Conservation (phyloP, 2,888 invertebrate genomes). For the Leptinotarsa tumamoca region DNA sequence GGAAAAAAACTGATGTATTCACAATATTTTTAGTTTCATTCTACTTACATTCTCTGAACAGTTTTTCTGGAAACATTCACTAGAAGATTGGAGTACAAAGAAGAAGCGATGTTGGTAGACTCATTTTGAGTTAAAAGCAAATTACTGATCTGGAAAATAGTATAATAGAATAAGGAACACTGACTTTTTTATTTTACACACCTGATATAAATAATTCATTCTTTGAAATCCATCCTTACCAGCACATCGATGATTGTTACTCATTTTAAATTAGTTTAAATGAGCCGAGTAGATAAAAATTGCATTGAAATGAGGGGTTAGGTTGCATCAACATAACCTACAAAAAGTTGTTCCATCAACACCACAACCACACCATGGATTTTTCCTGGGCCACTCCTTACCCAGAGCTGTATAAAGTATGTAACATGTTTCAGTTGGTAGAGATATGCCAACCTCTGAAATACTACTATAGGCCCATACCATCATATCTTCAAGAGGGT, state of each 20-base stretch:
- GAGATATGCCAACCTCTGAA: constrained; percentile 67
- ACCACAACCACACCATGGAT: constrained; percentile 52
- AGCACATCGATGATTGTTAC: constrained; percentile 70
- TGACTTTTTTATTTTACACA: constrained; percentile 54
- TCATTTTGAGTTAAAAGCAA: constrained; percentile 49
- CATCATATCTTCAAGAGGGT: constrained; percentile 68
- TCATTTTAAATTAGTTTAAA: constrained; percentile 38
- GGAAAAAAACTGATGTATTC: constrained; percentile 44
- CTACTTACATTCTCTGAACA: constrained; percentile 63
- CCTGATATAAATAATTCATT: constrained; percentile 79
- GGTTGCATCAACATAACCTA: not conserved
- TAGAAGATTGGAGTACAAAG: constrained; percentile 60
- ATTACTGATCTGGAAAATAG: constrained; percentile 53
- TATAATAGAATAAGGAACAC: constrained; percentile 11
- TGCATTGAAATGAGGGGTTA: constrained; percentile 13
- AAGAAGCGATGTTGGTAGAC: constrained; percentile 49
- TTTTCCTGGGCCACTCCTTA: constrained; percentile 72
- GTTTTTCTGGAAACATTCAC: constrained; percentile 62
- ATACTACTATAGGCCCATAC: constrained; percentile 59
- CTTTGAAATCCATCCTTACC: constrained; percentile 77
- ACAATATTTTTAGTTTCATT: constrained; percentile 25
- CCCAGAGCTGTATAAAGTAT: constrained; percentile 72
- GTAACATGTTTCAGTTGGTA: constrained; percentile 70
- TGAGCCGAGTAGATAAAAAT: constrained; percentile 3
- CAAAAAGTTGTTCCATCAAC: constrained; percentile 3